Base-by-base conservation (phyloP, 1,140 invertebrate species). In the Drosophila nikananu region DNA sequence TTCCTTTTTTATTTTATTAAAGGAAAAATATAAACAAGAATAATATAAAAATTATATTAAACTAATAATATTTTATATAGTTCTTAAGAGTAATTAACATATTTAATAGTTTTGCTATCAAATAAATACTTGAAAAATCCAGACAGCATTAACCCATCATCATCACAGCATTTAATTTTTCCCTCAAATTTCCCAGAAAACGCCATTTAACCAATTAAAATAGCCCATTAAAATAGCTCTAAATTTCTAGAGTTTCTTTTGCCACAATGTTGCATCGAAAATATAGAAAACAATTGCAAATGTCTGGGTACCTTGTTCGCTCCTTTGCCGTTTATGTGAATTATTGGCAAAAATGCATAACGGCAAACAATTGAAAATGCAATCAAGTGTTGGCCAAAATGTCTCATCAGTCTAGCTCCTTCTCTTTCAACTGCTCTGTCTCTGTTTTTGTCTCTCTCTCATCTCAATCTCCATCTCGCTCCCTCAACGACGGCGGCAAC, bases 281-380 rank as follows among this genome's bases (percentile, higher is more conserved):
- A n/a, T 39, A 42, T 66, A 66, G 63, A 63, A 66, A 66, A 66
- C 58, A 66, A 66, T 66, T 66, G 58, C 63, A 66, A 62, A 63
- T 63, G 58, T 63, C 27, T 44, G 27, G 23, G 32, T 15, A 13
- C 12, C 2, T 46, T 21, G 44, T 19, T 15, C 17, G 13, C 21
- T 4, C 10, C 27, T 41, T 41, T n/a, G 54, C 37, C 77, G 68
- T 89, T 90, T 90, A 90, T 90, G 81, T 81, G 86, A 87, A 87
- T 89, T 87, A 87, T 87, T 87, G 83, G 84, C 83, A 89, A 90
- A 89, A 89, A 89, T 84, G 86, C 83, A 87, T 83, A 87, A 83
- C 83, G 86, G 84, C 84, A 89, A 87, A 89, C 86, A 89, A 89
- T 89, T 89, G 83, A 89, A 89, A 89, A 89, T 76, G 86, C 81